Evolutionary conservation across 1,140 invertebrate genomes (phyloP).

Genomic region (Drosophila watanabei): DNA sequence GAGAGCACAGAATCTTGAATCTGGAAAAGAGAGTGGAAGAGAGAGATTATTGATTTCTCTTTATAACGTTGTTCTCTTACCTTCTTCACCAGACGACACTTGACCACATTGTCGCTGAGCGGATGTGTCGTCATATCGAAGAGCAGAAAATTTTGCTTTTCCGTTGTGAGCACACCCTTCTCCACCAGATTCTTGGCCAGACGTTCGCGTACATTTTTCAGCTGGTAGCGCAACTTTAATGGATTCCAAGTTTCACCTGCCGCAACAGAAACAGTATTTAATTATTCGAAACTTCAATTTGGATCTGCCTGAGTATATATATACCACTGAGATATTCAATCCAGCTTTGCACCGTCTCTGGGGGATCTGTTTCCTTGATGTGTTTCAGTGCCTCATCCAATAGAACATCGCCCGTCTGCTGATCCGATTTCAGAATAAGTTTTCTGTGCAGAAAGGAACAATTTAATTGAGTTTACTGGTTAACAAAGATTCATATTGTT

Average conservation of each 20-base stretch:
- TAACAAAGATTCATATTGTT: background rate
- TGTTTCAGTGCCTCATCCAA: constrained; percentile 99
- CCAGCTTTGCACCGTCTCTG: constrained; percentile 99
- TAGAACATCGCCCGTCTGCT: constrained; percentile 98
- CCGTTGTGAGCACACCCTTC: constrained; percentile 99
- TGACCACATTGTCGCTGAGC: constrained; percentile 97
- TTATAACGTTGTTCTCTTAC: constrained; percentile 84
- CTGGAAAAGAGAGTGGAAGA: constrained; percentile 87
- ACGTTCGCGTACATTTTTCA: constrained; percentile 99
- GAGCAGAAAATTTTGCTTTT: constrained; percentile 99
- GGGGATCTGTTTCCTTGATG: constrained; percentile 98
- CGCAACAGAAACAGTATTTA: constrained; percentile 29
- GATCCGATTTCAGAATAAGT: constrained; percentile 90
- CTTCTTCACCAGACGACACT: constrained; percentile 98
- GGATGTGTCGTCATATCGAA: constrained; percentile 99
- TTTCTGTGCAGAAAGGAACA: constrained; percentile 84
- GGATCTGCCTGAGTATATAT: constrained; percentile 63
- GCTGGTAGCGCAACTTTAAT: constrained; percentile 98
- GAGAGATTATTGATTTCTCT: background rate
- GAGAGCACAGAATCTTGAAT: constrained; percentile 98
- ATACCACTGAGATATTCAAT: constrained; percentile 99
- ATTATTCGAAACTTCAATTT: constrained; percentile 33
- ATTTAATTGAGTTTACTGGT: constrained; percentile 57
- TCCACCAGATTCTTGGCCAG: constrained; percentile 99
- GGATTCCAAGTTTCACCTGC: constrained; percentile 99